Evolutionary conservation across 2,888 invertebrate species (phyloP).

Genomic region (Lepidochrysops patricia): DNA sequence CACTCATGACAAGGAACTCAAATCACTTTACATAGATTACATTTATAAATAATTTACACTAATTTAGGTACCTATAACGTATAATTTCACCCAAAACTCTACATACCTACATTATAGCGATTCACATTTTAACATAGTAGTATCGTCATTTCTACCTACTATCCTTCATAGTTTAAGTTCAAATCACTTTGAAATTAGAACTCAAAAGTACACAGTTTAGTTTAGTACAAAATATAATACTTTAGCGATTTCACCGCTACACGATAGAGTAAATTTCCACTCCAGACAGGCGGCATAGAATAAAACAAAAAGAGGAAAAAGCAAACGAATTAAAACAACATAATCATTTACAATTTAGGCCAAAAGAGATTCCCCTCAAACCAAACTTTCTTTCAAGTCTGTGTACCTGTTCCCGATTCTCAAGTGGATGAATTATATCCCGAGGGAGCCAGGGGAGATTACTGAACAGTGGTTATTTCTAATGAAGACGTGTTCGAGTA

Average conservation of each 20-base stretch:
- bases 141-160: too few species aligned
- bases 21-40: background rate
- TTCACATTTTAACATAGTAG: too few species aligned
- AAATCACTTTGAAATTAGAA: background rate
- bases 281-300: constrained; percentile 68
- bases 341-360: constrained; percentile 70
- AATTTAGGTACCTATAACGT: too few species aligned
- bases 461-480: constrained; percentile 53
- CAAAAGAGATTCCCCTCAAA: constrained; percentile 63
- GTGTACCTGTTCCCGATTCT: constrained; percentile 67
- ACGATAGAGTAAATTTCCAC: constrained; percentile 38
- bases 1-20: too few species aligned
- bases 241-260: background rate
- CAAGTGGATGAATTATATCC: constrained; percentile 72
- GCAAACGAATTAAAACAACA: constrained; percentile 72
- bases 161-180: background rate
- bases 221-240: background rate
- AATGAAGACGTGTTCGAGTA: constrained; percentile 62
- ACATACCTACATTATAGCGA: background rate
- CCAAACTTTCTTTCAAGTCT: constrained; percentile 71
- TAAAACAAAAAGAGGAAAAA: constrained; percentile 59
- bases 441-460: constrained; percentile 59
- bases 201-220: background rate
- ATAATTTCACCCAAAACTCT: too few species aligned
- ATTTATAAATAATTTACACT: too few species aligned